Evolutionary conservation across 2,797 vertebrate genomes (phyloP), one percentile per base, ranked within the genome.

Genomic region (Sebastes itinus): DNA sequence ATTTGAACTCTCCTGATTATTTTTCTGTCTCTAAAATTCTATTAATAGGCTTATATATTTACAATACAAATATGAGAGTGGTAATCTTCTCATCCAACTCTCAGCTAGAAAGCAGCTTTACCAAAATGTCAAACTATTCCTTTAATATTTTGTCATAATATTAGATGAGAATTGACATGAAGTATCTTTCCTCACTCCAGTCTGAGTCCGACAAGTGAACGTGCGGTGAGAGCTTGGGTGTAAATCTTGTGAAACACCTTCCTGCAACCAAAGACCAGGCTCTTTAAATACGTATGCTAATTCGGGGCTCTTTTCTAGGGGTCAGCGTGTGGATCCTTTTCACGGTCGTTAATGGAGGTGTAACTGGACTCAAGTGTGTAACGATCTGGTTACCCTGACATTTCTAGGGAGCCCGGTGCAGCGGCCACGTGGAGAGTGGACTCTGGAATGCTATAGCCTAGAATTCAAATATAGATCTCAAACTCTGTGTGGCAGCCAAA

Each of bases 381-480:
- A 86, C 13, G 89, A 93, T 96, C 92, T 46, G 68, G 90, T 95
- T 95, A 90, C 93, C 78, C 70, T 94, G 94, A 95, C 92, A 95
- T 96, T 95, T 95, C 76, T 87, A 79, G 88, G 86, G 85, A 91
- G 87, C 82, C 80, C 13, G 64, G 81, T 81, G 84, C 71, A 76
- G 88, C 80, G 78, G 88, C 85, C 82, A 80, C 68, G 78, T 87
- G 83, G 87, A 89, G 90, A 84, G 85, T 30, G 85, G 84, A 86
- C 64, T 25, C 71, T 81, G 89, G 91, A 92, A 92, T 91, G 88
- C 84, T 81, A 69, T 80, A 69, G 84, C 82, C 79, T 77, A 87
- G 66, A 88, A 91, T 83, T 94, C 90, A 94, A 94, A 95, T 94
- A 89, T 95, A 94, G 93, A 95, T 80, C 87, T 91, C 72, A 83